Evolutionary conservation across 37 sponge, comb jelly and placozoan genomes (phyloP), one percentile per base, ranked within the genome.

Genomic region (Ianthella basta): DNA sequence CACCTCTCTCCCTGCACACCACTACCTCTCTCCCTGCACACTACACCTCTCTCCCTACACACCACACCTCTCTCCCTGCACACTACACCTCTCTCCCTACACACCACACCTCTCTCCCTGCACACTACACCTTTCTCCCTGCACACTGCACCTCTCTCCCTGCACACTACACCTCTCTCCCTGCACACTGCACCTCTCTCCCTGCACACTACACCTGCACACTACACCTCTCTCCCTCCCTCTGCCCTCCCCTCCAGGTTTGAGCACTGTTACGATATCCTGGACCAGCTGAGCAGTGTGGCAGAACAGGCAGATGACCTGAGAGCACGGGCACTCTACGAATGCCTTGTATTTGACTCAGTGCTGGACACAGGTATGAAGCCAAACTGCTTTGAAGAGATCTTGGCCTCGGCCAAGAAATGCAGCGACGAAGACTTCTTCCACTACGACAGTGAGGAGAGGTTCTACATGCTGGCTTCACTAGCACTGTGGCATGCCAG

Each of bases 241-340:
- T 35, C 34, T 24, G n/a, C 13, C 30, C 50, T 72, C 29, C 33
- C 20, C 59, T 35, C 50, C 38, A 88, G 82, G 59, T 20, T 15
- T 33, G 70, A 84, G 0, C 57, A 86, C 10, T 77, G 80, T 25
- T 56, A 36, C 0, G 88, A 74, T 33, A 82, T 29, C 25, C 64
- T 94, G 70, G 85, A 82, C 34, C 67, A 90, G 56, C 38, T 94
- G 12, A 12, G 59, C 39, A 86, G 80, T 30, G 25, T 90, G n/a
- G 88, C 88, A 21, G 85, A 63, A 72, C 86, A 87, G 38, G 84
- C 91, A 35, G 91, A 90, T 54, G 94, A 94, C 73, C 84, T 90
- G 21, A 87, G 91, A 72, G 79, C 85, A 34, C 70, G 88, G 41
- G 94, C 94, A 0, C 72, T 90, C 29, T 85, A 88, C 66, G 79